A percentile compares a stretch with the other conserved stretches of the same genome.
phyloP scores from a whole-genome alignment of 2,113 vertebrate genomes.

The Copsychus sechellarum region DNA sequence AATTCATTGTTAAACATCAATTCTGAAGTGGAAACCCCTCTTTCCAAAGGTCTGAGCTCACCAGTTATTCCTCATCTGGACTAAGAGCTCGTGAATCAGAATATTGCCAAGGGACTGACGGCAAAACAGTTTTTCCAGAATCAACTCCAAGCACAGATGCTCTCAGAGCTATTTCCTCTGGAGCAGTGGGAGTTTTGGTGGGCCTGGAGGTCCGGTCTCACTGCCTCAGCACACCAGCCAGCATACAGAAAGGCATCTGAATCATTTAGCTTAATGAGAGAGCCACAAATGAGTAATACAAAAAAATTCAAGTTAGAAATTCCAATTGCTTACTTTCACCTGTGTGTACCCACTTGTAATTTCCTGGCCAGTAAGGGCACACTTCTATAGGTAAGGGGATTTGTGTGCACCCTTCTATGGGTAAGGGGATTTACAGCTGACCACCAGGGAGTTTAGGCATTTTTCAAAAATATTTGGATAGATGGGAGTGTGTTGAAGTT shows the following conservation, averaged over 20 bases:
- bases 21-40: not conserved
- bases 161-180: conserved; percentile 50
- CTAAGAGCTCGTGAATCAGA: not conserved
- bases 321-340: not conserved
- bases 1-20: not conserved
- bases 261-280: not conserved
- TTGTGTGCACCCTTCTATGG: not conserved
- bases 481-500: not conserved
- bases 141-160: not conserved
- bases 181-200: conserved; percentile 62
- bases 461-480: not conserved
- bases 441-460: not conserved
- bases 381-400: not conserved
- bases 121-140: conserved; percentile 11
- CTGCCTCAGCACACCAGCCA: not conserved
- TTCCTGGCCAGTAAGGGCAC: not conserved
- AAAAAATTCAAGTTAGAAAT: not conserved
- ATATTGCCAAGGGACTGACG: not conserved
- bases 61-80: not conserved
- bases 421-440: not conserved
- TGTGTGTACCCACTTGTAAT: not conserved
- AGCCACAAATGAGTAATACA: not conserved
- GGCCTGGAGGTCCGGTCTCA: conserved; percentile 36
- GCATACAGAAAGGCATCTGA: not conserved
- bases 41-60: not conserved